phyloP scores from a whole-genome alignment of 2,797 vertebrate species.

The Hipposideros larvatus region DNA sequence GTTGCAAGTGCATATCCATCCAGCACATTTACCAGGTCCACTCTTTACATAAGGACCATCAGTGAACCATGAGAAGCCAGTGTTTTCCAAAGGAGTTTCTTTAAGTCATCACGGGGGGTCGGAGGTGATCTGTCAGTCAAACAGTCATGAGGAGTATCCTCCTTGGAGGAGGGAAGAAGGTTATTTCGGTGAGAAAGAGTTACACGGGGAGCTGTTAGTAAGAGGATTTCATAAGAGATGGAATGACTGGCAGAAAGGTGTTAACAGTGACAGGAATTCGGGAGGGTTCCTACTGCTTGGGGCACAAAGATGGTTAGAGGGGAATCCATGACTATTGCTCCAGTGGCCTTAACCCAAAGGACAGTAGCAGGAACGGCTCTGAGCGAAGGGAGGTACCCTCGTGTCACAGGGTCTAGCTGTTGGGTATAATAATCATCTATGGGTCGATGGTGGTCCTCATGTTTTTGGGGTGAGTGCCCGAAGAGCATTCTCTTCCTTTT shows the following conservation, averaged over 20 bases:
- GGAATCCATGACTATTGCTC: not conserved
- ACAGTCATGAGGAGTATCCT: no score
- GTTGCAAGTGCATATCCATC: no score
- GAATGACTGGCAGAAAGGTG: not conserved
- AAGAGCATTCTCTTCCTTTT: no score
- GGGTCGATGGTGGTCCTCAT: no score
- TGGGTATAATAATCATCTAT: no score
- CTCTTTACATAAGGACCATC: not conserved
- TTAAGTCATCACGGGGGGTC: not conserved
- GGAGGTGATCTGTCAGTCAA: not conserved
- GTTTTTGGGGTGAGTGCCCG: no score
- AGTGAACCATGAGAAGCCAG: not conserved
- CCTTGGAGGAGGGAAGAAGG: not conserved
- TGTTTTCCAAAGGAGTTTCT: not conserved
- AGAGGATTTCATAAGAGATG: not conserved
- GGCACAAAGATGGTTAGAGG: not conserved
- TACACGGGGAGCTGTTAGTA: not conserved
- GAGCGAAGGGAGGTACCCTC: not conserved
- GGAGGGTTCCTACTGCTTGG: not conserved
- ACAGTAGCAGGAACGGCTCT: not conserved
- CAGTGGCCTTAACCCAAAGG: not conserved
- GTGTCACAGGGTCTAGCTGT: no score
- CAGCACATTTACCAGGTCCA: not conserved
- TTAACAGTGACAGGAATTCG: no score
- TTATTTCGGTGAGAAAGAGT: not conserved